phyloP scores from a whole-genome alignment of 2,888 invertebrate genomes.

The Linyphia triangularis region DNA sequence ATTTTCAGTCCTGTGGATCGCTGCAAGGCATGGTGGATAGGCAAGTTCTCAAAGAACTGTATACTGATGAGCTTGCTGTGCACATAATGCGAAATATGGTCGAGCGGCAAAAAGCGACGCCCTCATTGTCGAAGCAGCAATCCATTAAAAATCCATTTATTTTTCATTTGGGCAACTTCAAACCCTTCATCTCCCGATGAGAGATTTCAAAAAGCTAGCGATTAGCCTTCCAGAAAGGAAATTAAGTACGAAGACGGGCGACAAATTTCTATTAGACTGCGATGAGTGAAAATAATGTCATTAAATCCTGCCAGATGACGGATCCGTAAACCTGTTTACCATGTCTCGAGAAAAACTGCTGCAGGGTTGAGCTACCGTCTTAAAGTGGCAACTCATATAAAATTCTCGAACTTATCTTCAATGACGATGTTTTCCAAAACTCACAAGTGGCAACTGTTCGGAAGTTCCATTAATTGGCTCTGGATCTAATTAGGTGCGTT shows the following conservation, averaged over 20 bases:
- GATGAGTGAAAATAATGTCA: constrained; percentile 69
- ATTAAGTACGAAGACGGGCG: constrained; percentile 36
- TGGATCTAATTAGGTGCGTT: constrained; percentile 73
- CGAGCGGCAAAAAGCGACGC: constrained; percentile 9
- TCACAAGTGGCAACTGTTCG: constrained; percentile 54
- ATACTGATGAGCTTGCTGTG: neutral
- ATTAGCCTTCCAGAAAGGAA: constrained; percentile 52
- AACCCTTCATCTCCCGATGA: constrained; percentile 7
- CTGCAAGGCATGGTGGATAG: neutral
- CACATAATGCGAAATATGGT: constrained; percentile 27
- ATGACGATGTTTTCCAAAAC: constrained; percentile 52
- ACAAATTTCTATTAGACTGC: constrained; percentile 40
- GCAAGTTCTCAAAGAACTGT: neutral
- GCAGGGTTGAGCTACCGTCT: constrained; percentile 7
- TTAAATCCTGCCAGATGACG: constrained; percentile 58
- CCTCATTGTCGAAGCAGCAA: constrained; percentile 22
- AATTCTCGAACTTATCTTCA: constrained; percentile 58
- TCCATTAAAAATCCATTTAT: constrained; percentile 68
- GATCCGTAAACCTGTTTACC: constrained; percentile 66
- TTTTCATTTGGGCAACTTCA: constrained; percentile 53
- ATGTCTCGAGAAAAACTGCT: constrained; percentile 47
- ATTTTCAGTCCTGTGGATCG: neutral
- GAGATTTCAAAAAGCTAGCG: constrained; percentile 41
- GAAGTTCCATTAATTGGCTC: constrained; percentile 68
- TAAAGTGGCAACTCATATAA: constrained; percentile 61